phyloP scores from a whole-genome alignment of 2,888 invertebrate genomes.

The Hirtodrosophila cameraria region DNA sequence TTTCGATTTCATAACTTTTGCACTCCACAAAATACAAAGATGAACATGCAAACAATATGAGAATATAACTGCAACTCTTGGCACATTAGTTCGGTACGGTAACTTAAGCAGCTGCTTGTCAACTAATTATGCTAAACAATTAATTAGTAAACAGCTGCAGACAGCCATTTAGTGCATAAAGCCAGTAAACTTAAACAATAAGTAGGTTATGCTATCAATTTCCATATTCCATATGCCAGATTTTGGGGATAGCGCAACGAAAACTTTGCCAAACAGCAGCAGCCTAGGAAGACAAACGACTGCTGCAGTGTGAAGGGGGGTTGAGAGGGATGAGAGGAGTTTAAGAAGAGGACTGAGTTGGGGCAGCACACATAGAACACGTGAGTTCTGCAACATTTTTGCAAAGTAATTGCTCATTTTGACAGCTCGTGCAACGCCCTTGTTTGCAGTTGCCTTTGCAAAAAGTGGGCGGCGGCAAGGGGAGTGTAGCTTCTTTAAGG shows the following conservation, averaged over 20 bases:
- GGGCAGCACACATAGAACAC: slow-evolving; percentile 45
- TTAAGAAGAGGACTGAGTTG: too few relatives aligned
- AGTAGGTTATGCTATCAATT: slow-evolving; percentile 63
- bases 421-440: slow-evolving; percentile 79
- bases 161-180: slow-evolving; percentile 33
- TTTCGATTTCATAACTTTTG: background rate
- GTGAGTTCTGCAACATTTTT: slow-evolving; percentile 78
- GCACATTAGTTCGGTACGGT: slow-evolving; percentile 10
- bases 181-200: slow-evolving; percentile 36
- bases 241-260: slow-evolving; percentile 46
- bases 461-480: background rate
- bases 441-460: slow-evolving; percentile 61
- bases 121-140: slow-evolving; percentile 50
- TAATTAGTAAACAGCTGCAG: slow-evolving; percentile 39
- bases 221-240: slow-evolving; percentile 59
- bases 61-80: background rate
- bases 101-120: slow-evolving; percentile 28
- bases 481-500: slow-evolving; percentile 45
- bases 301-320: slow-evolving; percentile 27
- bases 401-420: slow-evolving; percentile 79
- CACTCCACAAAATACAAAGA: background rate
- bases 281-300: slow-evolving; percentile 68
- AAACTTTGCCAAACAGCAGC: slow-evolving; percentile 40
- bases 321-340: too few relatives aligned
- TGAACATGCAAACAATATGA: background rate